phyloP scores from a whole-genome alignment of 2,888 invertebrate species.

The Mesopsocus fuscifrons region DNA sequence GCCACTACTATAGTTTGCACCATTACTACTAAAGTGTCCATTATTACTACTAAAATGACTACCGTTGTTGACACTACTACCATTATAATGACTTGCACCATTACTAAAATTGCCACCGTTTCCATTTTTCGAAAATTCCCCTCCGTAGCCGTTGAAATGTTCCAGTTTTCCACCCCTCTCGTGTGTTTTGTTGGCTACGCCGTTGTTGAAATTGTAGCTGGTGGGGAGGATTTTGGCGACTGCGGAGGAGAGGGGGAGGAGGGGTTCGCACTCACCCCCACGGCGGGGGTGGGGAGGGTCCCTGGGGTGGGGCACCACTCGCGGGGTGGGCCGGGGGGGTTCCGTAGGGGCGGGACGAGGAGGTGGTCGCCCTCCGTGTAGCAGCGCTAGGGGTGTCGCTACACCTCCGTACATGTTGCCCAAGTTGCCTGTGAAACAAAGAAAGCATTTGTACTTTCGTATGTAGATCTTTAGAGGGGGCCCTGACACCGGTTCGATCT shows the following conservation, averaged over 20 bases:
- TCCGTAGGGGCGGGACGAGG: conserved; percentile 13
- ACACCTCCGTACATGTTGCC: conserved; percentile 42
- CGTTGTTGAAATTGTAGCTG: conserved; percentile 11
- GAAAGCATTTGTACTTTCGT: too few species aligned
- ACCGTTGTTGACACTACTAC: conserved; percentile 2
- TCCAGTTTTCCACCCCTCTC: neutral
- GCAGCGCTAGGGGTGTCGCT: conserved; percentile 46
- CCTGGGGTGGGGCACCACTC: conserved; percentile 25
- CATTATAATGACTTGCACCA: too few species aligned
- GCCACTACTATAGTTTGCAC: neutral
- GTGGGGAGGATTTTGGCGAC: conserved; percentile 11
- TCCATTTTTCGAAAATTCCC: neutral
- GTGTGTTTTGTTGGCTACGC: neutral
- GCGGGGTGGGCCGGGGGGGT: conserved; percentile 29
- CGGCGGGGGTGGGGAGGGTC: conserved; percentile 21
- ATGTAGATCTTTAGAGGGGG: too few species aligned
- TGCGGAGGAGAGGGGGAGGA: conserved; percentile 24
- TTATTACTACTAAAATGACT: conserved; percentile 1
- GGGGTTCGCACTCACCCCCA: conserved; percentile 39
- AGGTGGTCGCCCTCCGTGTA: conserved; percentile 27
- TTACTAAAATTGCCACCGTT: neutral
- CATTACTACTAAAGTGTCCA: conserved; percentile 1
- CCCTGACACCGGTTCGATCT: too few species aligned
- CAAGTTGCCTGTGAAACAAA: too few species aligned
- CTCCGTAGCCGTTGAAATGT: neutral